Percentiles rank a stretch among this genome's conserved stretches.
phyloP scores from a whole-genome alignment of 2,888 invertebrate species.

The Archips crataeganus region DNA sequence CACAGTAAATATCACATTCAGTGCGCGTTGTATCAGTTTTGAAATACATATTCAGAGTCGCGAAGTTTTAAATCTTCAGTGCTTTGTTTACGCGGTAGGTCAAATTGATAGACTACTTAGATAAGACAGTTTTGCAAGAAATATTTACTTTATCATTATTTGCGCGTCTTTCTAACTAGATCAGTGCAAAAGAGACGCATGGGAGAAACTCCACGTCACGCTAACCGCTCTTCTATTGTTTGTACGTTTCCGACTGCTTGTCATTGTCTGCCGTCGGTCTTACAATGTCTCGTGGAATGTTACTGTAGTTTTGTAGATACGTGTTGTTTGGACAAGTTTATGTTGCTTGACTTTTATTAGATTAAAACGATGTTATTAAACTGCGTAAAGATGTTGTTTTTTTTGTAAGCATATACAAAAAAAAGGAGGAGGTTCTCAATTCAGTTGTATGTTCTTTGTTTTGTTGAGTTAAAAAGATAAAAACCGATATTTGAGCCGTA shows the following conservation, averaged over 20 bases:
- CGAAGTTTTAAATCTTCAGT: too few relatives aligned
- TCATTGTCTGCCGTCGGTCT: conserved; percentile 5
- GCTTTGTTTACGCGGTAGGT: not conserved
- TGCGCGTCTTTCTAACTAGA: conserved; percentile 1
- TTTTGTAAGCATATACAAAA: too few relatives aligned
- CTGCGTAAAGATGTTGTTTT: not conserved
- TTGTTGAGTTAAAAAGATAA: not conserved
- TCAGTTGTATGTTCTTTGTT: not conserved
- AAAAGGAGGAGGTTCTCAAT: too few relatives aligned
- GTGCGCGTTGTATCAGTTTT: too few relatives aligned
- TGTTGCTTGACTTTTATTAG: not conserved
- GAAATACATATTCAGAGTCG: too few relatives aligned
- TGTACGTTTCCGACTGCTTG: conserved; percentile 8
- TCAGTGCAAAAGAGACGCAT: not conserved
- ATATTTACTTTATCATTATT: conserved; percentile 9
- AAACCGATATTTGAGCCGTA: too few relatives aligned
- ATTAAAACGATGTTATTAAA: not conserved
- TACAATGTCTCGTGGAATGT: conserved; percentile 6
- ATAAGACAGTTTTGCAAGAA: not conserved
- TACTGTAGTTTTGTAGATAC: not conserved
- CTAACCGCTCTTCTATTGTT: conserved; percentile 9
- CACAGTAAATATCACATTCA: too few relatives aligned
- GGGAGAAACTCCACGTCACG: not conserved
- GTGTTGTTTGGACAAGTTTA: not conserved
- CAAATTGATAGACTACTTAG: not conserved